Evolutionary conservation across 2,797 vertebrate genomes (phyloP).

Genomic region (Poeciliopsis infans): DNA sequence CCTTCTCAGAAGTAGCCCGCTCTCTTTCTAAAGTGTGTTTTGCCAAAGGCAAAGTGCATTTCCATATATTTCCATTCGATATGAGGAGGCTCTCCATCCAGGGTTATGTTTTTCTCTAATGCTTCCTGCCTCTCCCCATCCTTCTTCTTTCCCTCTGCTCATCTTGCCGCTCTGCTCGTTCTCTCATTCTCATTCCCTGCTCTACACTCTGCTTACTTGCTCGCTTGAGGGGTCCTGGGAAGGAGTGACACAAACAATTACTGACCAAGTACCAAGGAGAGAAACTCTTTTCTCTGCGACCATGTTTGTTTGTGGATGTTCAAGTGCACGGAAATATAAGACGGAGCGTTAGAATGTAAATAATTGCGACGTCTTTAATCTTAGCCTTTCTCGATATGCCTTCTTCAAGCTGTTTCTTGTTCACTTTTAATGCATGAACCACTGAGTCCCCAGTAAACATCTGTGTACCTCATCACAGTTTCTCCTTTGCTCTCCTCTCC

Average conservation of each 20-base stretch:
- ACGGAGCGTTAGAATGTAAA: conserved; percentile 49
- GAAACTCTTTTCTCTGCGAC: conserved; percentile 61
- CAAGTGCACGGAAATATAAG: conserved; percentile 43
- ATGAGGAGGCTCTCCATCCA: conserved; percentile 79
- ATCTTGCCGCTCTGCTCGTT: conserved; percentile 49
- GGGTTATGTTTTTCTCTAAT: conserved; percentile 75
- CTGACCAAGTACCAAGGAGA: conserved; percentile 75
- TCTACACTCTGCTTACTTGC: conserved; percentile 61
- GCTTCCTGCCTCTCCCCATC: conserved; percentile 67
- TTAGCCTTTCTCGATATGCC: conserved; percentile 61
- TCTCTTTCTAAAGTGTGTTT: conserved; percentile 75
- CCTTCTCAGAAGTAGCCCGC: conserved; percentile 72
- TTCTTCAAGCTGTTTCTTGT: conserved; percentile 45
- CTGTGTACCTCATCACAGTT: conserved; percentile 53
- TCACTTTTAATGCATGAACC: conserved; percentile 57
- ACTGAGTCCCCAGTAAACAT: conserved; percentile 58
- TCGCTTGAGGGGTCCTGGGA: conserved; percentile 73
- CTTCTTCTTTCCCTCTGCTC: conserved; percentile 57
- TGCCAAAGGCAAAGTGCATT: conserved; percentile 80
- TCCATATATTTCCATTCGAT: conserved; percentile 82
- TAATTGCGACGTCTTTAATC: conserved; percentile 69
- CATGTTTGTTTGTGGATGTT: conserved; percentile 29
- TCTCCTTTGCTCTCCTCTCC: conserved; percentile 56
- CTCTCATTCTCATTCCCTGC: conserved; percentile 52
- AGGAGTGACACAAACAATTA: conserved; percentile 82